A percentile compares a stretch with the other conserved stretches of the same genome.
Evolutionary conservation across 2,797 vertebrate genomes (phyloP).

Genomic region (Myotis findleyi): DNA sequence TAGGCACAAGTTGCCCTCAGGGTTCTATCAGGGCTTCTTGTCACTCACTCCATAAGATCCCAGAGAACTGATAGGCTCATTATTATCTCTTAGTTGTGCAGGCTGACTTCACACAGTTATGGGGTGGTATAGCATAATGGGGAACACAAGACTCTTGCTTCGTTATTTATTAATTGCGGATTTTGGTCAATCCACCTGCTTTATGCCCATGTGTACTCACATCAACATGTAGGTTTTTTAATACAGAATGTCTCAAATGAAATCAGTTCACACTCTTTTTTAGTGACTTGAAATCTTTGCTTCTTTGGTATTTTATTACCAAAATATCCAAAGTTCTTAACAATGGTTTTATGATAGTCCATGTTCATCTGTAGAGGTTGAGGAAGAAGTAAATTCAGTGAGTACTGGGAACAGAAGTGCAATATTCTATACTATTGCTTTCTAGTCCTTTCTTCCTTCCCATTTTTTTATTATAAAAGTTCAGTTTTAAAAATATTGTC

Average conservation of each 20-base stretch:
- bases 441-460: background rate
- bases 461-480: background rate
- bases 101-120: background rate
- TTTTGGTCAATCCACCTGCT: background rate
- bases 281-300: background rate
- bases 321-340: conserved; percentile 22
- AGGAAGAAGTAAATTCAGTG: background rate
- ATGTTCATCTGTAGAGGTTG: background rate
- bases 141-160: background rate
- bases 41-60: conserved; percentile 2
- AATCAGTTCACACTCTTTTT: conserved; percentile 18
- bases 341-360: background rate
- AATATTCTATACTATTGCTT: background rate
- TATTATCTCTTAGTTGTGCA: background rate
- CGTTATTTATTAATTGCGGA: background rate
- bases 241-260: conserved; percentile 15
- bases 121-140: too few species aligned
- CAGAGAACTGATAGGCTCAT: conserved; percentile 16
- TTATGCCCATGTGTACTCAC: background rate
- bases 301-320: conserved; percentile 10
- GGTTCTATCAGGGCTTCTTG: background rate
- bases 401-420: conserved; percentile 2
- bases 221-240: background rate
- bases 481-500: background rate
- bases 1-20: conserved; percentile 46